phyloP scores from a whole-genome alignment of 1,140 invertebrate species.

The Yoshiicerus persimilis region DNA sequence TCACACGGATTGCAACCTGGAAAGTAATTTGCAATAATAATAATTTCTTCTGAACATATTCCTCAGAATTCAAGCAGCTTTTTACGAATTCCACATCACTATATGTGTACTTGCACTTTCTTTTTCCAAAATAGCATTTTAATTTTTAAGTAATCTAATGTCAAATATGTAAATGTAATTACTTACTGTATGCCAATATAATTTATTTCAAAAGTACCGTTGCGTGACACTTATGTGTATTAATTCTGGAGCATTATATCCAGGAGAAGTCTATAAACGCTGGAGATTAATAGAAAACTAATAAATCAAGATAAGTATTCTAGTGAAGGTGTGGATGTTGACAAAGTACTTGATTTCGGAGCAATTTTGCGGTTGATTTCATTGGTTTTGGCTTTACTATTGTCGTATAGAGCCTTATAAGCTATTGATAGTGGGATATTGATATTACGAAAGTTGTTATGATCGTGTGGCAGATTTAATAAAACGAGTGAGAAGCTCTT shows the following conservation, averaged over 20 bases:
- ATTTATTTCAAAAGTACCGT: neutral
- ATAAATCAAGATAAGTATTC: neutral
- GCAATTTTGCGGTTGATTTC: constrained; percentile 13
- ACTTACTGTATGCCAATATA: too few species aligned
- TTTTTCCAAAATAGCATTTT: too few species aligned
- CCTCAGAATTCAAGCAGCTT: neutral
- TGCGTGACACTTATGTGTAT: neutral
- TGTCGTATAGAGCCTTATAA: neutral
- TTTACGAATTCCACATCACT: neutral
- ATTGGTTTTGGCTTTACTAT: neutral
- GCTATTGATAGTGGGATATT: neutral
- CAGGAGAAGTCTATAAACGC: too few species aligned
- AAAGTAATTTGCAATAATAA: neutral
- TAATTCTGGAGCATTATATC: neutral
- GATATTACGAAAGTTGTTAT: neutral
- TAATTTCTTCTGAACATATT: neutral
- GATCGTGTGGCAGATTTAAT: constrained; percentile 19
- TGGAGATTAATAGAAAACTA: neutral
- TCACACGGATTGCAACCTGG: neutral
- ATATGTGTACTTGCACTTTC: too few species aligned
- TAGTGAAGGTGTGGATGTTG: neutral
- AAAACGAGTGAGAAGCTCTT: constrained; percentile 2
- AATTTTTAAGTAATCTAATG: too few species aligned
- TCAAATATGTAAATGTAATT: too few species aligned
- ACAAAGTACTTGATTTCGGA: constrained; percentile 13